phyloP scores from a whole-genome alignment of 2,113 vertebrate species.

The Phylloscopus trochiloides region DNA sequence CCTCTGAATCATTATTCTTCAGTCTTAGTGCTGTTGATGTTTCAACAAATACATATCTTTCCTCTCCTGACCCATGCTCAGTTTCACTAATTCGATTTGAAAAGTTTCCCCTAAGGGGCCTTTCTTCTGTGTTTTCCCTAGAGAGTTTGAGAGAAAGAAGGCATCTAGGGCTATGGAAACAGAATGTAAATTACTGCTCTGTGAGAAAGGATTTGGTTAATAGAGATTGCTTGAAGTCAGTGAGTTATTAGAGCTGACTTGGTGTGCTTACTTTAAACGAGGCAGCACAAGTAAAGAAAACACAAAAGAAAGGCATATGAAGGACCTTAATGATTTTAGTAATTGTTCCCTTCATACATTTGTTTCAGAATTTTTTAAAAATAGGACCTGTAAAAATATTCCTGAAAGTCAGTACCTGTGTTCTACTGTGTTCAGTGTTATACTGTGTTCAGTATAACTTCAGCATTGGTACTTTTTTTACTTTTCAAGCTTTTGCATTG shows the following conservation, averaged over 20 bases:
- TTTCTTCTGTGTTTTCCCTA: conserved; percentile 15
- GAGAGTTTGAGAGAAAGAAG: conserved; percentile 7
- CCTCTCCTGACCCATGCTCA: background rate
- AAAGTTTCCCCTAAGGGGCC: conserved; percentile 37
- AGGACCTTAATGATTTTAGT: background rate
- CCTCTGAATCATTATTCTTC: background rate
- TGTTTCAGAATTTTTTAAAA: background rate
- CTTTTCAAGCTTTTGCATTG: background rate
- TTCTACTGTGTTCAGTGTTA: background rate
- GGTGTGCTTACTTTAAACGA: background rate
- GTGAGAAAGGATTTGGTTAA: conserved; percentile 40
- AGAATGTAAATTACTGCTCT: conserved; percentile 24
- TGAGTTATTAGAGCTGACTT: background rate
- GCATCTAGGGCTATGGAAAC: conserved; percentile 11
- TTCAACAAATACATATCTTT: background rate
- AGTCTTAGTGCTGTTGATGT: background rate
- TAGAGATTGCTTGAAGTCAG: background rate
- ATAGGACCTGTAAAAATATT: background rate
- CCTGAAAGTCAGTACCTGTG: background rate
- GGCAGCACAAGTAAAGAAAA: background rate
- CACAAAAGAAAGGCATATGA: background rate
- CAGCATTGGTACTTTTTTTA: background rate
- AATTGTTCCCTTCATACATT: background rate
- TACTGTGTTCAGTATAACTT: background rate
- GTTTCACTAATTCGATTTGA: conserved; percentile 30